These are phyloP conservation scores for Vidua macroura DNA, from an alignment of 2,113 vertebrate genomes.

Conservation along the genomic window DNA sequence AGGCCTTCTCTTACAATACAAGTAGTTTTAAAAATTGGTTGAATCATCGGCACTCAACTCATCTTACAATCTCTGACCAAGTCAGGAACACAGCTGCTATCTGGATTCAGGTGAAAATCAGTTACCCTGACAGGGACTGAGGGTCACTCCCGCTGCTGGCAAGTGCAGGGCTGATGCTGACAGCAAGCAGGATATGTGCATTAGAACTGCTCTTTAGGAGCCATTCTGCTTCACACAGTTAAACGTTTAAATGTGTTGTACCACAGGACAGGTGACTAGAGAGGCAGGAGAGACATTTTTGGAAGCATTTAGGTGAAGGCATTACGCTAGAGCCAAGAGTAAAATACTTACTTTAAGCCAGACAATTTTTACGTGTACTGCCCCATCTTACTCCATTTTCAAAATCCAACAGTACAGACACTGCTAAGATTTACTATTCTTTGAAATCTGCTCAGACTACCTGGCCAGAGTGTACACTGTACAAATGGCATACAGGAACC, in stretches of 20 bases:
- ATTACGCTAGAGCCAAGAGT: not conserved
- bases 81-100: not conserved
- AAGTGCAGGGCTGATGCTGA: accelerated
- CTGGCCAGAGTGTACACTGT: not conserved
- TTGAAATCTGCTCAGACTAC: not conserved
- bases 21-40: not conserved
- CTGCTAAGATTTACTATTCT: not conserved
- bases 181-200: accelerated
- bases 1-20: not conserved
- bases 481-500: not conserved
- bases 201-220: not conserved
- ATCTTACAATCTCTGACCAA: not conserved
- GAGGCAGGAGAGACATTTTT: not conserved
- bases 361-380: not conserved
- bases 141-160: not conserved
- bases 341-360: not conserved
- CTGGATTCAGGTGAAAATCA: not conserved
- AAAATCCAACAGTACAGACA: not conserved
- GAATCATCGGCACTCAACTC: not conserved
- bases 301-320: not conserved
- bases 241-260: not conserved
- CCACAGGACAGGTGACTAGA: not conserved
- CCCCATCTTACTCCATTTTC: not conserved
- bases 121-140: not conserved
- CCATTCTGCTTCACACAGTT: not conserved